Evolutionary conservation across 2,113 vertebrate species (phyloP), one percentile per base, ranked within the genome.

Genomic region (Meles meles): DNA sequence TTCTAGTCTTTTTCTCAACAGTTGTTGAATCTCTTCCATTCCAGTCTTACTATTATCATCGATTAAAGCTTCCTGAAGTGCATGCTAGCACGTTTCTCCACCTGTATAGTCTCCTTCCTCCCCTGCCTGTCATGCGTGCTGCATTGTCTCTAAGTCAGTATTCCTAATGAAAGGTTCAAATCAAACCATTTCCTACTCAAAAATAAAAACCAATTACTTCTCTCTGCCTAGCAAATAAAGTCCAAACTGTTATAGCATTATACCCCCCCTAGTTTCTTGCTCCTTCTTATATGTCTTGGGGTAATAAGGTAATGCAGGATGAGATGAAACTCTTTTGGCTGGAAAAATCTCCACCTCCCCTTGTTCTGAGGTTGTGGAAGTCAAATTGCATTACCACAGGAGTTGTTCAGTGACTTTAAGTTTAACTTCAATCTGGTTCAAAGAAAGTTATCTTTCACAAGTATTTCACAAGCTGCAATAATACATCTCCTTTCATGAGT

Each of bases 21-120:
- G 80, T 86, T 95, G n/a, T 95, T 88, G 44, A 79, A 67, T 74
- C 14, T 67, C 77, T 82, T 93, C 39, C 57, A 63, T 88, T 72
- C 21, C 27, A 49, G 2, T 88, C 39, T 88, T 55, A 42, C 6
- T 25, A 31, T 52, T 39, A 8, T 59, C 21, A 7, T 71, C 29
- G 7, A 17, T 80, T 92, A 49, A 69, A 52, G 2, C 9, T 69
- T 67, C 55, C 49, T 90, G 44, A 9, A 72, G 6, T 29, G n/a
- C n/a, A 61, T 44, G 20, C 44, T 39, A 52, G n/a, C 14, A 42
- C 10, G 7, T 90, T 71, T 79, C 69, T 90, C 42, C 79, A 29
- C 37, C 42, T 88, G 4, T 21, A 23, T 21, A 29, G 2, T 44
- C 55, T 94, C 37, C 42, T 14, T 71, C 7, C 7, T 83, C 42